Base-by-base conservation (phyloP, 2,888 invertebrate genomes). In the Drosophila fungiperda region DNA sequence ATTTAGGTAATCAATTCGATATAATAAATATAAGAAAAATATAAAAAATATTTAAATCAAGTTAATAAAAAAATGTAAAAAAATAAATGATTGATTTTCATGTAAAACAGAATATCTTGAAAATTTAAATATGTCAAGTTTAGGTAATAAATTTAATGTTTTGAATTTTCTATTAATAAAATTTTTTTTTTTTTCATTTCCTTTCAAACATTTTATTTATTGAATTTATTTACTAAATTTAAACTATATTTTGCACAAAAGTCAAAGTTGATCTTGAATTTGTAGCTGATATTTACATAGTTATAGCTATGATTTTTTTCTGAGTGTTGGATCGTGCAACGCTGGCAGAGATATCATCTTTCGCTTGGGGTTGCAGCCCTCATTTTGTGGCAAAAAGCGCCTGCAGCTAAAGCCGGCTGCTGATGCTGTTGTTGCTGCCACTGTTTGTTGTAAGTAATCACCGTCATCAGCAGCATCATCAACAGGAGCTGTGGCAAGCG, bases 291-390 rank as follows among this genome's bases (percentile, higher is more conserved):
- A 23, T 45, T 2, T 45, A 1, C 15, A 23, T 4, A 4, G n/a
- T 40, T 40, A 9, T 9, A n/a, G 4, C n/a, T 40, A 4, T 9
- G 40, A 0, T 6, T 29, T 49, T 53, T 54, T 12, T 54, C 15
- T 0, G 17, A 55, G 55, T 55, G 55, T 55, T 38, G 82, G 65
- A 84, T 87, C 78, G 79, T 70, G 82, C 69, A 73, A 52, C 68
- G 87, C 62, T 65, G 84, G 59, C 69, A 7, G 36, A 29, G 87
- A 89, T 89, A 89, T 89, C 87, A 79, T 38, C 26, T 3, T 17
- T 71, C 79, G 70, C 68, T 66, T 60, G 82, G 86, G 89, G 90
- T 88, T 88, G 80, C 89, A 89, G 87, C 87, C 89, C 87, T 89
- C 89, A 89, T 87, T 84, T 84, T 83, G 78, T 73, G 78, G 66